phyloP scores from a whole-genome alignment of 2,113 vertebrate species.

The Ictalurus furcatus region DNA sequence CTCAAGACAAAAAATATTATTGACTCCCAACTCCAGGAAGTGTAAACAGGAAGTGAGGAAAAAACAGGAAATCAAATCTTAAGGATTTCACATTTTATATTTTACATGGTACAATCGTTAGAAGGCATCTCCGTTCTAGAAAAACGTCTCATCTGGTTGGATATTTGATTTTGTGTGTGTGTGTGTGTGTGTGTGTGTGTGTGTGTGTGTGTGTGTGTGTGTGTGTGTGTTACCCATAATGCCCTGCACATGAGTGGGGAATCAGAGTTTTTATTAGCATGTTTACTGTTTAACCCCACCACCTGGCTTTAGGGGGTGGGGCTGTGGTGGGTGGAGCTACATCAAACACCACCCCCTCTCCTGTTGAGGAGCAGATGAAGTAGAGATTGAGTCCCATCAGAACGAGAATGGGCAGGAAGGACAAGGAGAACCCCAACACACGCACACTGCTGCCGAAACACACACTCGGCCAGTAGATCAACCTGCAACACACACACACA shows the following conservation, averaged over 20 bases:
- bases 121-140: neutral
- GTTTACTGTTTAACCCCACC: slow-evolving; percentile 69
- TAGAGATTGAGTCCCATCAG: slow-evolving; percentile 87
- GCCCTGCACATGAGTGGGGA: neutral
- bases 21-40: neutral
- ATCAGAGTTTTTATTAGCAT: too few species aligned
- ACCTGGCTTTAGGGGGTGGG: slow-evolving; percentile 61
- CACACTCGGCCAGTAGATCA: slow-evolving; percentile 86
- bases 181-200: too few species aligned
- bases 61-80: neutral
- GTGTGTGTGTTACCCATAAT: neutral
- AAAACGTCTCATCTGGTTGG: neutral
- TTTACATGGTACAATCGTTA: neutral
- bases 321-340: slow-evolving; percentile 51
- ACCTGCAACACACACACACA: slow-evolving; percentile 79
- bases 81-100: neutral
- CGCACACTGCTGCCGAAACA: slow-evolving; percentile 80
- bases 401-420: slow-evolving; percentile 81
- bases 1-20: neutral
- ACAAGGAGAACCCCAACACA: slow-evolving; percentile 82
- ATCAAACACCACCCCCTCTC: slow-evolving; percentile 71
- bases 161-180: neutral
- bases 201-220: neutral
- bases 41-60: neutral
- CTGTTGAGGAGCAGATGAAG: slow-evolving; percentile 76